Evolutionary conservation across 1,140 invertebrate genomes (phyloP), one percentile per base, ranked within the genome.

Genomic region (Heliconius himera): DNA sequence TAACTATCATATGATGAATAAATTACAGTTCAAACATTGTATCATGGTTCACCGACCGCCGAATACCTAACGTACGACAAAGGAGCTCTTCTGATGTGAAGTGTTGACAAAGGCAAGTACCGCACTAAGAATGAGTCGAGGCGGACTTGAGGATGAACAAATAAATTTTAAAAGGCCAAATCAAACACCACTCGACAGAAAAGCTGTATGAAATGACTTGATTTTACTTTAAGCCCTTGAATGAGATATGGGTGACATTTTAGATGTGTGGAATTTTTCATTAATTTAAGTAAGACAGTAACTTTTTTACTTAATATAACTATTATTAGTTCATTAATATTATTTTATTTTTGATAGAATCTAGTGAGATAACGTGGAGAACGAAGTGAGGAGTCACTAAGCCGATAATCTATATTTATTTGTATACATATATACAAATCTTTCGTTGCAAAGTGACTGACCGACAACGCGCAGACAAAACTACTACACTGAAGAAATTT

Each of bases 71-170:
- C 60, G 20, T 1, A 66, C 74, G n/a, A n/a, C 54, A 22, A 75
- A 66, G 60, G 74, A 66, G 26, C 6, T 8, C 73, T 29, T 66
- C 60, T 74, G 29, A 29, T 11, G 8, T 75, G 51, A 41, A 75
- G 74, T 60, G 74, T 22, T 66, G 74, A 22, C 26, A 38, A 60
- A n/a, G 36, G 20, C 56, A 49, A 16, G 49, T 49, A 49, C 18
- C 22, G 56, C 13, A 26, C 9, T 26, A 60, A n/a, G 56, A 60
- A 75, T 51, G 54, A 60, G 60, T 41, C 36, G 16, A 49, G 46
- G 16, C 56, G 46, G 38, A 26, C 74, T 76, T 66, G 60, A 70
- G 60, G 38, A 66, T 70, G 51, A 70, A 70, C 74, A 76, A 76
- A 76, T 76, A 76, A 8, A 70, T 70, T 70, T 33, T n/a, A 66